Conservation (phyloP, 2,113 vertebrate species). For the Opisthocomus hoazin region DNA sequence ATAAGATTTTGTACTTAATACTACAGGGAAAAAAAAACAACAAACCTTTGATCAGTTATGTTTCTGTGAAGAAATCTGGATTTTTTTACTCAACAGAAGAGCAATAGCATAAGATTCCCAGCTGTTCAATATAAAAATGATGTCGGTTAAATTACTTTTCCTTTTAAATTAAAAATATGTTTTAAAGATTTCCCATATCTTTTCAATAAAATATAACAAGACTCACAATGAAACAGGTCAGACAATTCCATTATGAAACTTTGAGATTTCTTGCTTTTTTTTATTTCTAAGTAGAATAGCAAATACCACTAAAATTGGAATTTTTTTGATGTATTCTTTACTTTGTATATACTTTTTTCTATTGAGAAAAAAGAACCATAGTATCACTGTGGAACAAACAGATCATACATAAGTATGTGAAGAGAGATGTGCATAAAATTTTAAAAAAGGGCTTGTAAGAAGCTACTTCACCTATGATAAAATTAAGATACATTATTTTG, state of each 20-base stretch:
- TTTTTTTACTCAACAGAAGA: not conserved
- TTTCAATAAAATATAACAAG: not conserved
- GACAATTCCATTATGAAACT: not conserved
- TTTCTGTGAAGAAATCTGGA: not conserved
- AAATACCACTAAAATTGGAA: not conserved
- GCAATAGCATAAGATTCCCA: not conserved
- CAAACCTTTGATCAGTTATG: not conserved
- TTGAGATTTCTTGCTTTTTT: not conserved
- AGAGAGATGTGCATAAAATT: not conserved
- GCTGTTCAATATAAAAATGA: not conserved
- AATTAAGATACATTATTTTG: not conserved
- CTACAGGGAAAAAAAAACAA: rapidly evolving
- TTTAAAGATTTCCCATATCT: not conserved
- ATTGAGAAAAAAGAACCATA: not conserved
- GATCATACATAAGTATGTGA: not conserved
- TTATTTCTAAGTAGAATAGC: not conserved
- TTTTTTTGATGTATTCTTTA: not conserved
- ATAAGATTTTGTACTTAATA: not conserved
- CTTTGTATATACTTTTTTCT: not conserved
- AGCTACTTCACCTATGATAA: not conserved
- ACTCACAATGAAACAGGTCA: not conserved
- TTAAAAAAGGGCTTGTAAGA: not conserved
- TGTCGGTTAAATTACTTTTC: not conserved
- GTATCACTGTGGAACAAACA: not conserved
- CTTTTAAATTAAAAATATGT: not conserved